A percentile compares a stretch with the other conserved stretches of the same genome.
phyloP scores from a whole-genome alignment of 2,888 invertebrate genomes.

The Eudasyphora cyanicolor region DNA sequence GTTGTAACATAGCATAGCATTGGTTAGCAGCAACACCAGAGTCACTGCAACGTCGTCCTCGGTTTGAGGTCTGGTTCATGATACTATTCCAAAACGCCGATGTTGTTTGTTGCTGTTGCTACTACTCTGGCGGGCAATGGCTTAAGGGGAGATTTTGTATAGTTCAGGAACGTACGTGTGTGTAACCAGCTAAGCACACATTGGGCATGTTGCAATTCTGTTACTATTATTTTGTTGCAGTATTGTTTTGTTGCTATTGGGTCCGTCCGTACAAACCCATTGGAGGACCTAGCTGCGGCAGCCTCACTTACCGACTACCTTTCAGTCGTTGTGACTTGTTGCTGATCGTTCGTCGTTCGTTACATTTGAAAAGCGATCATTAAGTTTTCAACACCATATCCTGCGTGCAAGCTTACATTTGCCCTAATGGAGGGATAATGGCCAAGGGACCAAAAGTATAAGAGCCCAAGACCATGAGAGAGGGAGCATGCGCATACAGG shows the following conservation, averaged over 20 bases:
- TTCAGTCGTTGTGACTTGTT: conserved; percentile 47
- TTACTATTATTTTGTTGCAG: conserved; percentile 30
- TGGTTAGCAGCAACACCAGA: conserved; percentile 43
- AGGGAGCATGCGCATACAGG: neutral
- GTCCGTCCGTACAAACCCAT: conserved; percentile 34
- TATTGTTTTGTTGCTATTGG: conserved; percentile 42
- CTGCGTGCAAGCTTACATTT: conserved; percentile 60
- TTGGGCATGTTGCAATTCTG: conserved; percentile 40
- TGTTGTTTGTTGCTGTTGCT: neutral
- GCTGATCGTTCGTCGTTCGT: conserved; percentile 66
- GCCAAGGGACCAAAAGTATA: neutral
- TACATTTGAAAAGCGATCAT: conserved; percentile 70
- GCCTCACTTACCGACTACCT: neutral
- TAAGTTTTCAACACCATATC: conserved; percentile 70
- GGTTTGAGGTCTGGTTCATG: conserved; percentile 54
- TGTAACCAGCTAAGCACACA: conserved; percentile 15
- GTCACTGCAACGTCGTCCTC: conserved; percentile 43
- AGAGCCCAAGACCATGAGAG: neutral
- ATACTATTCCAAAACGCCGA: conserved; percentile 5
- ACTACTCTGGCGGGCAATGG: neutral
- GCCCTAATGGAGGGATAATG: conserved; percentile 27
- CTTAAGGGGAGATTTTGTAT: neutral
- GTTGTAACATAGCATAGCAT: conserved; percentile 50
- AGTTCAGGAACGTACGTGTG: conserved; percentile 19
- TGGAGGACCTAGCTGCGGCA: neutral